Evolutionary conservation across 2,797 vertebrate species (phyloP), one percentile per base, ranked within the genome.

Genomic region (Typhlichthys subterraneus): DNA sequence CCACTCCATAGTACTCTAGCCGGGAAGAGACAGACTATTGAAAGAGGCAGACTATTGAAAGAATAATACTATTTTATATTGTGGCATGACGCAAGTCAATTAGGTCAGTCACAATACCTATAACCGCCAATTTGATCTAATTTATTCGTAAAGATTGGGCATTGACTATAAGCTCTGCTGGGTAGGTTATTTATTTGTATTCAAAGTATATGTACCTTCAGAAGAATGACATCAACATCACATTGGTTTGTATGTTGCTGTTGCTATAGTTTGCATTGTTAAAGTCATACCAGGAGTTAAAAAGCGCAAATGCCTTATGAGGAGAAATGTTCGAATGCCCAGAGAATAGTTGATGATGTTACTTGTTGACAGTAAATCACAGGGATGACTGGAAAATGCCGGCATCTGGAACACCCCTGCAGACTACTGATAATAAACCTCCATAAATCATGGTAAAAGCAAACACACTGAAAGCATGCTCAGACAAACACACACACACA

Each of bases 301-400:
- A 0, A 15, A 63, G 52, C 6, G 0, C 12, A 49, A 49, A 53
- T 69, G 13, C 13, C n/a, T 72, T 76, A 57, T 9, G 33, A 60
- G 61, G 61, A 51, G 47, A n/a, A 63, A 69, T 23, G 52, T 75
- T 61, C 75, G 73, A 59, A 57, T 52, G 2, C 33, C 3, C 53
- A 49, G 57, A n/a, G 59, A 73, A 82, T 75, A 85, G 61, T 59
- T 57, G 75, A 72, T 85, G 85, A 88, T 74, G 73, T 61, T 63
- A 71, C 72, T 69, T 84, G 80, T 78, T 85, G 84, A 82, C 79
- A 75, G 69, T 86, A 86, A 86, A 87, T 89, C 73, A 74, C 76
- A 45, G 14, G 64, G 56, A 75, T 79, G 76, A 83, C 75, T 87
- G 73, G 67, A 75, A 85, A 81, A 84, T 67, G 61, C 63, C 69